These are phyloP conservation scores for Mactra quadrangularis DNA, from an alignment of 1,140 invertebrate genomes.

Conservation along the genomic window DNA sequence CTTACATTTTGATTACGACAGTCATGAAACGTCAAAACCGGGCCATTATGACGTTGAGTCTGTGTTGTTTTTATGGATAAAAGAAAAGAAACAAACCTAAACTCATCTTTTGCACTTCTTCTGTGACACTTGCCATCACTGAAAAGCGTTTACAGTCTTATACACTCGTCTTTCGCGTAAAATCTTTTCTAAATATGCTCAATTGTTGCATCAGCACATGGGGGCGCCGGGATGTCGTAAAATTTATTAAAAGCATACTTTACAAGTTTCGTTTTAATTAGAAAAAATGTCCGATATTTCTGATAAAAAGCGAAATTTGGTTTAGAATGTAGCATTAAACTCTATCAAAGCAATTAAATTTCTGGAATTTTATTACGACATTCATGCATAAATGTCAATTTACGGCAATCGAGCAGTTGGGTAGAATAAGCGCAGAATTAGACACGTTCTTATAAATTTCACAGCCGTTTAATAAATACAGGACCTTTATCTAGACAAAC, in stretches of 20 bases:
- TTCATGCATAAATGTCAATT: constrained; percentile 19
- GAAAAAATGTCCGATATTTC: too few species aligned
- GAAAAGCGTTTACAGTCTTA: neutral
- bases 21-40: too few species aligned
- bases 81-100: constrained; percentile 52
- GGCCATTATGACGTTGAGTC: too few species aligned
- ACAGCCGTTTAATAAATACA: neutral
- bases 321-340: too few species aligned
- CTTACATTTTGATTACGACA: too few species aligned
- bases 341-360: neutral
- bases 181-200: constrained; percentile 3
- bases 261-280: too few species aligned
- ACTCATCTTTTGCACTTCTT: constrained; percentile 58
- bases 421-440: neutral
- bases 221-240: constrained; percentile 37
- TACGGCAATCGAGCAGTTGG: constrained; percentile 9
- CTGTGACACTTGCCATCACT: constrained; percentile 52
- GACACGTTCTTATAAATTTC: neutral
- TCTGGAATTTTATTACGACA: constrained; percentile 6
- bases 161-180: too few species aligned
- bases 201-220: constrained; percentile 55
- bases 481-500: neutral
- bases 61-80: too few species aligned
- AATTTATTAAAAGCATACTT: constrained; percentile 3
- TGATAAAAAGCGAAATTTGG: too few species aligned